Evolutionary conservation across 1,140 invertebrate genomes (phyloP).

Genomic region (Chironomus striatipennis): DNA sequence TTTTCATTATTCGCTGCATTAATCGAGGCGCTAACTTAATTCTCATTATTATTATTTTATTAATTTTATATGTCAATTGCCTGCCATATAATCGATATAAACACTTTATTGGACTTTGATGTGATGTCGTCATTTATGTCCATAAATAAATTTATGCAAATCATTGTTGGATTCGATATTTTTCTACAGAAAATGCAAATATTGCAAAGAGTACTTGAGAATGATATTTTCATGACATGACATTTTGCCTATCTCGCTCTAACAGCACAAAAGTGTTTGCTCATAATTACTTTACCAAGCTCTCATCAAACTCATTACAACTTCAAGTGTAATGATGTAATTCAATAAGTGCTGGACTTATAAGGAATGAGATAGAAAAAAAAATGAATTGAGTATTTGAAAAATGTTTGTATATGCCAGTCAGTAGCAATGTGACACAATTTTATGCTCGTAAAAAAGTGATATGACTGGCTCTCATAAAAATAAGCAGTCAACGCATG

Average conservation of each 20-base stretch:
- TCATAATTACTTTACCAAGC: neutral
- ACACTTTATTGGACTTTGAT: neutral
- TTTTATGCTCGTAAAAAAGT: neutral
- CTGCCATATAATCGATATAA: neutral
- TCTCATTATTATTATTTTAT: neutral
- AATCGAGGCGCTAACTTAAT: neutral
- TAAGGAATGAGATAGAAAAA: neutral
- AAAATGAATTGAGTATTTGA: neutral
- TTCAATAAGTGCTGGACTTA: neutral
- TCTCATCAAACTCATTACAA: neutral
- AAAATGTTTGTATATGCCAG: neutral
- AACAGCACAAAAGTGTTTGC: neutral
- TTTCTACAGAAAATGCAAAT: neutral
- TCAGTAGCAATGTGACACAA: neutral
- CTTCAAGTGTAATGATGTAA: neutral
- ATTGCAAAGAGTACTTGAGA: neutral
- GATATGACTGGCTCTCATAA: neutral
- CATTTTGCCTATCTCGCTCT: neutral
- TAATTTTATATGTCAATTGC: constrained; percentile 11
- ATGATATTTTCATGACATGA: neutral
- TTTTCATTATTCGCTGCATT: neutral
- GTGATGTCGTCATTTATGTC: neutral
- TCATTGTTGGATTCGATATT: neutral
- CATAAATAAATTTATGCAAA: neutral
- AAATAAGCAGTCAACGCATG: neutral